phyloP scores from a whole-genome alignment of 1,140 invertebrate species.

The Aphelenchoides fujianensis region DNA sequence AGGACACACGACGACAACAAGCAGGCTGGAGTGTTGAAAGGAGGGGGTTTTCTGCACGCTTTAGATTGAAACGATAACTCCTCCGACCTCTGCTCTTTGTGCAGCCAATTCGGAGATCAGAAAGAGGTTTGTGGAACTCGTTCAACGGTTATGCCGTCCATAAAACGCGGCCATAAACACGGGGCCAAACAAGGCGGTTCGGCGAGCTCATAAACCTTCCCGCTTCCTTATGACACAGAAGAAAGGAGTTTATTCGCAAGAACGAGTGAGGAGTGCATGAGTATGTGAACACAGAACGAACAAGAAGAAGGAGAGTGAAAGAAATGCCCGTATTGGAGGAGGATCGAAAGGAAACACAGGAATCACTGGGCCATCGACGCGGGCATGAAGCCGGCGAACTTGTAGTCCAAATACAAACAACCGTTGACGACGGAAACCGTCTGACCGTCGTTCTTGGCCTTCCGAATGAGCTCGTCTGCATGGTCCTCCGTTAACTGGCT shows the following conservation, averaged over 20 bases:
- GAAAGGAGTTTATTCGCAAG: too few relatives aligned
- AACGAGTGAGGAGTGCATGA: too few relatives aligned
- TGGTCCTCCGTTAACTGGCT: conserved; percentile 18
- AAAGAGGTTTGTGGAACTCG: too few relatives aligned
- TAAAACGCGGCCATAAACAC: background rate
- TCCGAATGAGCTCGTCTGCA: conserved; percentile 38
- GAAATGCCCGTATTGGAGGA: background rate
- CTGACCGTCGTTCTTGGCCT: conserved; percentile 40
- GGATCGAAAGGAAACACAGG: background rate
- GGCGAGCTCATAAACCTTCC: background rate
- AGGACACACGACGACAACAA: too few relatives aligned
- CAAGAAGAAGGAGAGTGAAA: background rate
- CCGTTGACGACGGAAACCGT: conserved; percentile 38
- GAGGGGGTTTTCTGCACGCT: too few relatives aligned
- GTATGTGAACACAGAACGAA: background rate
- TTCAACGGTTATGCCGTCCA: too few relatives aligned
- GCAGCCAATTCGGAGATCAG: too few relatives aligned
- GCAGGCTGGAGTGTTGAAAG: too few relatives aligned
- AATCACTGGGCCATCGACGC: conserved; percentile 9
- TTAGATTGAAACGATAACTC: too few relatives aligned
- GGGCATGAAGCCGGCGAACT: conserved; percentile 41
- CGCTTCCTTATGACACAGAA: background rate
- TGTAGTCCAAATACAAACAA: conserved; percentile 43
- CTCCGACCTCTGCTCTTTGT: too few relatives aligned
- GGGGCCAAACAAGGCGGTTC: background rate